phyloP scores from a whole-genome alignment of 1,140 invertebrate genomes.

The Drosophila erecta region DNA sequence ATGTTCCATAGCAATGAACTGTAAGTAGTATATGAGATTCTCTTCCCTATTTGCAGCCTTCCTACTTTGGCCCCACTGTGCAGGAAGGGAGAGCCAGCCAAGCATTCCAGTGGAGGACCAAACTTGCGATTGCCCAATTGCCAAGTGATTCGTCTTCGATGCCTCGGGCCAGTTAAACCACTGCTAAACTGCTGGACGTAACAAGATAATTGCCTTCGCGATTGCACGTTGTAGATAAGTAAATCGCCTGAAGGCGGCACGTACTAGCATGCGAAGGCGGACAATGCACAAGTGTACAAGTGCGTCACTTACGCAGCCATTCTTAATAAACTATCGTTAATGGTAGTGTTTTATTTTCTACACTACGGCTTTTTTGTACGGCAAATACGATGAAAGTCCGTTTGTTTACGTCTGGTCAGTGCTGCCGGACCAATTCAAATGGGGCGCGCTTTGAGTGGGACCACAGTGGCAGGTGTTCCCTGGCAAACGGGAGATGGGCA shows the following conservation, averaged over 20 bases:
- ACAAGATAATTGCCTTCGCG: slow-evolving; percentile 3
- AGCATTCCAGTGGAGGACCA: neutral
- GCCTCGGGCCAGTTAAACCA: slow-evolving; percentile 1
- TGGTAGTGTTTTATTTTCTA: no score
- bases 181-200: neutral
- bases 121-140: slow-evolving; percentile 3
- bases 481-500: neutral
- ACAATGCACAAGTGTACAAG: neutral
- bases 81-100: no score
- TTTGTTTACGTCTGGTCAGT: neutral
- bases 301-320: neutral
- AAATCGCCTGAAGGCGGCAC: slow-evolving; percentile 11
- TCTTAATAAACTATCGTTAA: no score
- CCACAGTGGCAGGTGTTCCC: neutral
- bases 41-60: neutral
- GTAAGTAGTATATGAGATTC: no score
- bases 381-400: neutral
- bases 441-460: neutral
- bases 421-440: slow-evolving; percentile 4
- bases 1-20: no score
- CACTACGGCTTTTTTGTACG: no score
- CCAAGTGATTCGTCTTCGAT: neutral
- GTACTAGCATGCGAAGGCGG: neutral
- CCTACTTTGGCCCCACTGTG: neutral
- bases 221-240: slow-evolving; percentile 18